These are phyloP conservation scores for Coregonus clupeaformis DNA, from an alignment of 2,113 vertebrate species.

Conservation along the genomic window DNA sequence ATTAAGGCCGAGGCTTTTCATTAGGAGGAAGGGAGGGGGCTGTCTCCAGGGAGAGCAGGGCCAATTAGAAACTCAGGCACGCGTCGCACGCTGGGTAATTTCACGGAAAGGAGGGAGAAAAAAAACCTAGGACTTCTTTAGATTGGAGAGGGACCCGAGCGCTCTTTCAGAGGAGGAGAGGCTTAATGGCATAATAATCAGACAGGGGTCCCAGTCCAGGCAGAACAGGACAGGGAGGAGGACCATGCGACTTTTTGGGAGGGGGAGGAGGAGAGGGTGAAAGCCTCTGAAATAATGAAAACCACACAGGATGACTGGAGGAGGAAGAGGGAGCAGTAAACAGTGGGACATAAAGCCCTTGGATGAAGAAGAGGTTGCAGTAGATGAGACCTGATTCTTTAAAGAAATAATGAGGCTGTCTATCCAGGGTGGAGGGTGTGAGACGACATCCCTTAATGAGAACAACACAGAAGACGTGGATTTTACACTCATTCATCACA, in stretches of 20 bases:
- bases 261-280: constrained; percentile 23
- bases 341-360: constrained; percentile 61
- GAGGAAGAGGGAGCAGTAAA: constrained; percentile 30
- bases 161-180: constrained; percentile 73
- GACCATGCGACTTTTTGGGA: constrained; percentile 46
- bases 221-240: constrained; percentile 35
- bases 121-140: constrained; percentile 74
- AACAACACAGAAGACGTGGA: constrained; percentile 71
- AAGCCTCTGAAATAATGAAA: constrained; percentile 8
- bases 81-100: constrained; percentile 78
- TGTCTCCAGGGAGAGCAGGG: constrained; percentile 77
- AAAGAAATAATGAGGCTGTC: constrained; percentile 74
- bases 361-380: constrained; percentile 62
- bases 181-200: constrained; percentile 84
- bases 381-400: constrained; percentile 79
- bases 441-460: constrained; percentile 74
- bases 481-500: constrained; percentile 63
- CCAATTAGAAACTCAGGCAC: constrained; percentile 86
- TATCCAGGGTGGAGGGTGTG: constrained; percentile 55
- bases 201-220: constrained; percentile 69
- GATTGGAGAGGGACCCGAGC: constrained; percentile 81
- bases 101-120: constrained; percentile 73
- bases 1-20: constrained; percentile 87
- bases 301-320: constrained; percentile 48
- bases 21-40: constrained; percentile 79